These are phyloP conservation scores for Ectropis crepuscularia DNA, from an alignment of 2,888 invertebrate genomes.

Conservation along the genomic window DNA sequence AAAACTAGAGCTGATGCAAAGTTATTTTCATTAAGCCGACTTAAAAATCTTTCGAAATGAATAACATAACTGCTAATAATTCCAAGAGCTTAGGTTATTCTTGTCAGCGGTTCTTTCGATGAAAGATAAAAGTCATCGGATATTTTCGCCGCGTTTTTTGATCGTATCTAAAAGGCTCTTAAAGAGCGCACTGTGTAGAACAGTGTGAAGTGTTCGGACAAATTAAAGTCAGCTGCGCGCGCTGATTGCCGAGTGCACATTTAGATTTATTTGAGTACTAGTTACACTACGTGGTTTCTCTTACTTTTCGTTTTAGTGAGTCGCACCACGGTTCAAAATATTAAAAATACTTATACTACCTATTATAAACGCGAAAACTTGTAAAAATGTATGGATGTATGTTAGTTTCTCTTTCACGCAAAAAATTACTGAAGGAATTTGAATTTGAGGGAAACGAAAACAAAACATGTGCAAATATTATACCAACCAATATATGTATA, in stretches of 20 bases:
- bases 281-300: not conserved
- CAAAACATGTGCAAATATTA: too few relatives aligned
- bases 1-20: too few relatives aligned
- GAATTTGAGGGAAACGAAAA: too few relatives aligned
- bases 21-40: too few relatives aligned
- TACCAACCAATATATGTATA: too few relatives aligned
- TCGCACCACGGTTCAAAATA: too few relatives aligned
- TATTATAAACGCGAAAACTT: too few relatives aligned
- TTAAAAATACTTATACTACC: too few relatives aligned
- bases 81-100: constrained; percentile 3
- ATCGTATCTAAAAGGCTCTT: constrained; percentile 46
- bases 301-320: too few relatives aligned
- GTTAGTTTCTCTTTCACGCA: too few relatives aligned
- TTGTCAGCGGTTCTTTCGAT: constrained; percentile 11
- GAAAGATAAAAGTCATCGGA: constrained; percentile 26
- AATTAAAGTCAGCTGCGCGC: constrained; percentile 76
- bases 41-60: not conserved
- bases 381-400: too few relatives aligned
- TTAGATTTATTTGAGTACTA: constrained; percentile 60
- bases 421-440: too few relatives aligned
- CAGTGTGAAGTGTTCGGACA: constrained; percentile 70
- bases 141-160: constrained; percentile 46
- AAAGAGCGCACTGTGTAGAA: constrained; percentile 47
- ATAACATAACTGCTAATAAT: not conserved
- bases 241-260: constrained; percentile 72